phyloP scores from a whole-genome alignment of 2,797 vertebrate species.

The Acropternis orthonyx region DNA sequence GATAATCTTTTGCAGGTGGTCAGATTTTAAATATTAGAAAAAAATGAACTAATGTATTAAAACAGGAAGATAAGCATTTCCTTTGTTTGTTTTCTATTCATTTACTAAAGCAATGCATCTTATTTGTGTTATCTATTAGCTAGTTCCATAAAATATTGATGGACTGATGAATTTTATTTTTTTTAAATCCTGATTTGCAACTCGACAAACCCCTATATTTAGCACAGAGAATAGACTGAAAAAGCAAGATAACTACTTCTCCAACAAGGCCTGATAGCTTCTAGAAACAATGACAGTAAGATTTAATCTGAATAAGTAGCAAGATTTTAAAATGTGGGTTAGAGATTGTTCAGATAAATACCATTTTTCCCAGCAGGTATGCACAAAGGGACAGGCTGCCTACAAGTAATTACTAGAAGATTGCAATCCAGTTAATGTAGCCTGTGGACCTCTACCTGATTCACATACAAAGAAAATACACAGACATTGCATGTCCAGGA shows the following conservation, averaged over 20 bases:
- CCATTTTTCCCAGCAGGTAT: background rate
- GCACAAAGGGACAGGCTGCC: background rate
- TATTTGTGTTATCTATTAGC: background rate
- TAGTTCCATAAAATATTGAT: background rate
- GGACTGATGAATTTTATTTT: background rate
- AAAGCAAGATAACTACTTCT: constrained; percentile 15
- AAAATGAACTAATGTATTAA: constrained; percentile 22
- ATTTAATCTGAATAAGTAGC: constrained; percentile 39
- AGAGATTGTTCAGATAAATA: constrained; percentile 16
- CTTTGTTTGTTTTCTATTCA: constrained; percentile 42
- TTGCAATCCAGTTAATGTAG: constrained; percentile 18
- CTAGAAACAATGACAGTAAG: constrained; percentile 21
- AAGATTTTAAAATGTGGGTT: constrained; percentile 24
- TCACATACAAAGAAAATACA: constrained; percentile 4
- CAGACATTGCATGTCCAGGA: background rate
- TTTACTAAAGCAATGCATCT: constrained; percentile 43
- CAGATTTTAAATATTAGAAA: constrained; percentile 58
- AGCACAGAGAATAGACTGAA: background rate
- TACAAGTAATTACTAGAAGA: constrained; percentile 15
- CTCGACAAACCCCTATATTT: background rate
- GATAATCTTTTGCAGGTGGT: constrained; percentile 66
- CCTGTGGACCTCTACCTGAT: background rate
- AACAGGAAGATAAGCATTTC: constrained; percentile 59
- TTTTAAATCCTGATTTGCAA: background rate
- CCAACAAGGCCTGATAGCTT: background rate